Base-by-base conservation (phyloP, 64 coral and sea anemone species). In the Hydrozoanthus tunicans region DNA sequence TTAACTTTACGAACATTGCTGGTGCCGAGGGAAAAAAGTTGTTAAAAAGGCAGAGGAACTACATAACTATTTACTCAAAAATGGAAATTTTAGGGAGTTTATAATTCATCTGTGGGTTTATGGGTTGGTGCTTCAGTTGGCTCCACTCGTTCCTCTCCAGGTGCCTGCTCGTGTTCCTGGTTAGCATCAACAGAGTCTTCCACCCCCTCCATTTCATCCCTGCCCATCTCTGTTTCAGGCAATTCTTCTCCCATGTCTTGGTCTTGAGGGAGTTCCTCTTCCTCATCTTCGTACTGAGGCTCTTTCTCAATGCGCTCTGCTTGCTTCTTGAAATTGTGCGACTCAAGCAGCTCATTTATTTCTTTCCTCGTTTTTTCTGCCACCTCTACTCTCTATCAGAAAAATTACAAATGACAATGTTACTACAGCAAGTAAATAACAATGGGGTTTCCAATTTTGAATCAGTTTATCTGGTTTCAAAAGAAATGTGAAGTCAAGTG, bases 291-390 rank as follows among this genome's bases (percentile, higher is more conserved):
- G 15, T 88, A 88, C 54, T 14, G 55, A 5, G 84, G 84, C 55
- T 88, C 84, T 69, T 88, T 88, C 53, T 88, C 84, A 75, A 88
- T 74, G 57, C 68, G 84, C 26, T 88, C 84, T 88, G 84, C 23
- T 59, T 73, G 68, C 58, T 70, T 73, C 69, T 88, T 88, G 1
- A 88, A 88, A 20, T 88, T 88, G 11, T 88, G 84, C 17, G 84
- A 27, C 55, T 74, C 84, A 1, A 88, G 24, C 68, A 88, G 43
- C 9, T 74, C 84, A 62, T 88, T 88, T 55, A 88, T 88, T 25
- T 88, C 84, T 58, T 88, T 88, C 69, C 32, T 67, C 13, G 84
- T 17, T 74, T 88, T 88, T 59, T 88, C 84, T 74, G 84, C 11
- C 74, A 88, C 84, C 11, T 74, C 84, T 8, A 88, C 68, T 26